phyloP scores from a whole-genome alignment of 35 echinoderm and acorn worm genomes.

The Stichopus chloronotus region DNA sequence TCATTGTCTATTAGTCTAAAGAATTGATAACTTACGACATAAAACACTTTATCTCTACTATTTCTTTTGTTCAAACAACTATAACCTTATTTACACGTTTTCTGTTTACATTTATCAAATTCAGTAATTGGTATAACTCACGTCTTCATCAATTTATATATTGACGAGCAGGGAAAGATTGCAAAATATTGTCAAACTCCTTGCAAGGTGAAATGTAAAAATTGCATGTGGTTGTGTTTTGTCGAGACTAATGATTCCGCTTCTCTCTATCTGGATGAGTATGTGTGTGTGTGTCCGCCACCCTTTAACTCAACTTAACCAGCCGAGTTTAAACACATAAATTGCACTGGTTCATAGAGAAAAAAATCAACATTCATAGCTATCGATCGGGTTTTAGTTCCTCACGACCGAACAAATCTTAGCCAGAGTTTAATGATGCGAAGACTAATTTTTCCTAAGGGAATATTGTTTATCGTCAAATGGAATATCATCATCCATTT shows the following conservation, averaged over 20 bases:
- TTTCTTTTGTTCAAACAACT: no score
- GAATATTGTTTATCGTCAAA: conserved; percentile 16
- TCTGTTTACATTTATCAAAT: no score
- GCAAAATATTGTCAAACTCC: no score
- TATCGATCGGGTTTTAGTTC: conserved; percentile 42
- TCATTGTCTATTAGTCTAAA: no score
- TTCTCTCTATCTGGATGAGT: neutral
- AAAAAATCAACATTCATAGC: conserved; percentile 45
- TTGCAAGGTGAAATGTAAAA: neutral
- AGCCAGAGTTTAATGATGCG: conserved; percentile 40
- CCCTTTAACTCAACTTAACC: conserved; percentile 33
- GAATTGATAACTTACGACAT: no score
- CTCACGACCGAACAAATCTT: conserved; percentile 37
- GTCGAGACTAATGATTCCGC: neutral
- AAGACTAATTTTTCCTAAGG: conserved; percentile 31
- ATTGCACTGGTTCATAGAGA: conserved; percentile 33
- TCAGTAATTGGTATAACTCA: no score
- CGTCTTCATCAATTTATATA: no score
- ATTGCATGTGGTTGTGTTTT: neutral
- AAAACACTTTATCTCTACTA: no score
- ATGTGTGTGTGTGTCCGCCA: neutral
- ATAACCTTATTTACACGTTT: no score
- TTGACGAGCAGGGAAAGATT: no score
- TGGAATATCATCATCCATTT: conserved; percentile 37
- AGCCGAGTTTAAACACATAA: conserved; percentile 35